Evolutionary conservation across 2,888 invertebrate genomes (phyloP).

Genomic region (Hydroisotoma schaefferi): DNA sequence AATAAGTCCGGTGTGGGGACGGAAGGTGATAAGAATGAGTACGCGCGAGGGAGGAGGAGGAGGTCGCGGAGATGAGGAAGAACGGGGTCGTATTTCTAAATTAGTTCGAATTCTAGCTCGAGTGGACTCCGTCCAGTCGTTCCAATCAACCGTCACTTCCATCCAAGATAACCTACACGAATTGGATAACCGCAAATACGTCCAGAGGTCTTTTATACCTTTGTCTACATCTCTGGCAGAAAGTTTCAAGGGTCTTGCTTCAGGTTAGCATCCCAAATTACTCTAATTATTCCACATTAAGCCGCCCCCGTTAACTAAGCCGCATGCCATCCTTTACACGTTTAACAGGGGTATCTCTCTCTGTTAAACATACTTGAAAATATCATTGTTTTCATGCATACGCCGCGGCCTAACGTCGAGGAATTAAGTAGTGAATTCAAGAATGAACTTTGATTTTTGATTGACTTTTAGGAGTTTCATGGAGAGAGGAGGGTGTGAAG

Average conservation of each 20-base stretch:
- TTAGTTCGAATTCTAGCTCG: conserved; percentile 29
- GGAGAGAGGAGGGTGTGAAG: conserved; percentile 28
- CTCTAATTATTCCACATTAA: too few species aligned
- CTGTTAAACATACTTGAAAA: too few species aligned
- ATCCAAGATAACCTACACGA: conserved; percentile 34
- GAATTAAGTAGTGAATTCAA: not conserved
- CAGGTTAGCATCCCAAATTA: too few species aligned
- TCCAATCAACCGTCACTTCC: conserved; percentile 29
- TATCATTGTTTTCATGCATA: too few species aligned
- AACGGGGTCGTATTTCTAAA: conserved; percentile 37
- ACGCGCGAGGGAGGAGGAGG: too few species aligned
- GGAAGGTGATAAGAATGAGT: too few species aligned
- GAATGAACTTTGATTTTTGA: not conserved
- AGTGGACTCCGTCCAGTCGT: conserved; percentile 36
- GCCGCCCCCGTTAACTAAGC: too few species aligned
- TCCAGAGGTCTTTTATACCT: conserved; percentile 6
- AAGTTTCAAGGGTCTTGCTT: conserved; percentile 1
- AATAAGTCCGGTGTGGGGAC: too few species aligned
- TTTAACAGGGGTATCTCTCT: too few species aligned
- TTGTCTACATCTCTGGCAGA: not conserved
- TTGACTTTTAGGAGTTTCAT: conserved; percentile 30
- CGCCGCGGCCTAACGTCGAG: too few species aligned
- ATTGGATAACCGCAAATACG: conserved; percentile 40
- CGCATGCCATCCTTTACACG: too few species aligned
- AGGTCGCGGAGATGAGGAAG: conserved; percentile 27